phyloP scores from a whole-genome alignment of 2,113 vertebrate genomes.

The Silurus meridionalis region DNA sequence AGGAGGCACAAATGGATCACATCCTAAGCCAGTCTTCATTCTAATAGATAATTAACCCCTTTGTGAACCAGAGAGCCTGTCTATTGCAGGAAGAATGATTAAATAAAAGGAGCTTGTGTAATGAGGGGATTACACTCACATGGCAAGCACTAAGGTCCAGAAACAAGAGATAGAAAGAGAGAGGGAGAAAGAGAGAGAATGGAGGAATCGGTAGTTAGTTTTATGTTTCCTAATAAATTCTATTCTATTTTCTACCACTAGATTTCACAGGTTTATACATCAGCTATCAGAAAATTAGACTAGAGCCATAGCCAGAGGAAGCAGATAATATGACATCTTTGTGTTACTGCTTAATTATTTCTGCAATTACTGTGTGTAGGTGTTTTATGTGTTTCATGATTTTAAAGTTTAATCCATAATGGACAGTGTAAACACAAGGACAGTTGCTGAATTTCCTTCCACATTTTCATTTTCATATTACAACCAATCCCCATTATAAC shows the following conservation, averaged over 20 bases:
- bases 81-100: constrained; percentile 14
- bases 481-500: not conserved
- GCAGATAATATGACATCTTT: not conserved
- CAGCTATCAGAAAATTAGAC: not conserved
- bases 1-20: constrained; percentile 9
- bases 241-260: not conserved
- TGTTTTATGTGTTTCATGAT: constrained; percentile 26
- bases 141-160: not conserved
- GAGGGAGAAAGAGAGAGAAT: constrained; percentile 12
- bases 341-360: constrained; percentile 8
- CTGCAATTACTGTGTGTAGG: constrained; percentile 22
- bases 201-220: not conserved
- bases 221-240: not conserved
- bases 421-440: not conserved
- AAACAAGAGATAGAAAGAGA: not conserved
- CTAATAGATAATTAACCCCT: constrained; percentile 39
- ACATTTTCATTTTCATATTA: not conserved
- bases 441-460: not conserved
- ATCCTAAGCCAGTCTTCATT: constrained; percentile 23
- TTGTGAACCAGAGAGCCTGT: constrained; percentile 10
- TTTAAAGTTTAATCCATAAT: constrained; percentile 3
- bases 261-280: not conserved
- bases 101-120: constrained; percentile 28
- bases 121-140: constrained; percentile 23
- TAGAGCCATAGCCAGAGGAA: constrained; percentile 4